Base-by-base conservation (phyloP, 2,888 invertebrate genomes). In the Blera fallax region DNA sequence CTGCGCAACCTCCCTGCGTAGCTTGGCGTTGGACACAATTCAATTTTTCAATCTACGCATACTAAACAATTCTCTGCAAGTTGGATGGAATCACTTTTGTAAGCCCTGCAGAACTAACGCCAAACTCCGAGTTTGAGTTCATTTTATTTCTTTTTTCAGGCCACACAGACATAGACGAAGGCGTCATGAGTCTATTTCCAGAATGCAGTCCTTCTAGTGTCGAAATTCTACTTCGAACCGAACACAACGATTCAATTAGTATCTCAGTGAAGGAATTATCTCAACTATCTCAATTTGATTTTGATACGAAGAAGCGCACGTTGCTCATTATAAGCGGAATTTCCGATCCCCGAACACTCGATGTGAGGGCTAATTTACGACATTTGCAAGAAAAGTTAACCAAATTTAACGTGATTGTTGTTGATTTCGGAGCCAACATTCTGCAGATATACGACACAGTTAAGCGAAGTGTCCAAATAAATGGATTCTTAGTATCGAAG, bases 121-220 rank as follows among this genome's bases (percentile, higher is more conserved):
- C 3, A 40, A 7, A 6, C 43, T 14, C 4, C 6, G 14, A 14
- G 4, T 40, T 18, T 0, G 4, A 48, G 21, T 21, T 21, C 1
- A 21, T 16, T 3, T 21, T 3, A 32, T 24, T 10, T 24, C 1
- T 24, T 1, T 10, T 34, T 78, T 4, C 43, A 91, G 91, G 91
- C 76, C 89, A 89, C 52, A 88, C 91, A 0, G 89, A 91, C 0
- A 89, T 91, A 1, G 90, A 91, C 60, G 90, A 91, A 87, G 89
- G 90, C 16, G 89, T 91, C 6, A 90, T 91, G 91, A 82, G 89
- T 0, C 80, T 91, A 2, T 90, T 88, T 43, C 88, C 88, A 32
- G 91, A 91, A 88, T 89, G 88, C 32, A 90, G 88, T 87, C 91
- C 91, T 70, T 90, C 91, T 45, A 91, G 91, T 79, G 90, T 89